Percentiles rank a stretch among this genome's conserved stretches.
phyloP scores from a whole-genome alignment of 1,140 invertebrate species.

The Hycleus cichorii region DNA sequence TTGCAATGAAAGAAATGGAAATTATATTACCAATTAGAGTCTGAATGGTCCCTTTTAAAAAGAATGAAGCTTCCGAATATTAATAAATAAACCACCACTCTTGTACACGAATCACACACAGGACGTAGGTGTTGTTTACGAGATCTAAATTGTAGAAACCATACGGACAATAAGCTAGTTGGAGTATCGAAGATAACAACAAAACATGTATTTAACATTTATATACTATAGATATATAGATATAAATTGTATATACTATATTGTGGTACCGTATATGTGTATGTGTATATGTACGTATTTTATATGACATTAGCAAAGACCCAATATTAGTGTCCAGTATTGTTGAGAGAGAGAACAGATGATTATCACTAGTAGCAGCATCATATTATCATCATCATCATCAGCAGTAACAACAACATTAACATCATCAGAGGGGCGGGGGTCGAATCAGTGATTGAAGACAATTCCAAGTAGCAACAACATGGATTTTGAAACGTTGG shows the following conservation, averaged over 20 bases:
- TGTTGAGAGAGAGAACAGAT: constrained; percentile 12
- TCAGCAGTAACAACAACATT: no score
- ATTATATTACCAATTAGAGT: no score
- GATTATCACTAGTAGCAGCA: constrained; percentile 19
- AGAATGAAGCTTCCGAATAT: no score
- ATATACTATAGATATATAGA: no score
- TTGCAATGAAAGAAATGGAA: no score
- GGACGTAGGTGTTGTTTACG: constrained; percentile 23
- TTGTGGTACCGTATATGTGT: no score
- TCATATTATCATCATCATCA: not conserved
- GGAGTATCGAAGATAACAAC: constrained; percentile 24
- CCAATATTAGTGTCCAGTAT: constrained; percentile 20
- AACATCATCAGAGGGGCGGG: constrained; percentile 20
- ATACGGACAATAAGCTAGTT: constrained; percentile 27
- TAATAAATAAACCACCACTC: no score
- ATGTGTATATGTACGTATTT: no score
- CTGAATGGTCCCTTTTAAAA: no score
- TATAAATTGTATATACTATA: no score
- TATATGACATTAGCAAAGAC: constrained; percentile 10
- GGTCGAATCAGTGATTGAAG: constrained; percentile 24
- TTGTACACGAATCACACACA: no score
- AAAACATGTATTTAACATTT: not conserved
- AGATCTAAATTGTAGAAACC: constrained; percentile 10
- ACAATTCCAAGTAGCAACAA: constrained; percentile 20
- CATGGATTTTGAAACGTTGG: constrained; percentile 39